Percentiles rank a stretch among this genome's conserved stretches.
Evolutionary conservation across 2,888 invertebrate genomes (phyloP).

Genomic region (Abrostola triplasia): DNA sequence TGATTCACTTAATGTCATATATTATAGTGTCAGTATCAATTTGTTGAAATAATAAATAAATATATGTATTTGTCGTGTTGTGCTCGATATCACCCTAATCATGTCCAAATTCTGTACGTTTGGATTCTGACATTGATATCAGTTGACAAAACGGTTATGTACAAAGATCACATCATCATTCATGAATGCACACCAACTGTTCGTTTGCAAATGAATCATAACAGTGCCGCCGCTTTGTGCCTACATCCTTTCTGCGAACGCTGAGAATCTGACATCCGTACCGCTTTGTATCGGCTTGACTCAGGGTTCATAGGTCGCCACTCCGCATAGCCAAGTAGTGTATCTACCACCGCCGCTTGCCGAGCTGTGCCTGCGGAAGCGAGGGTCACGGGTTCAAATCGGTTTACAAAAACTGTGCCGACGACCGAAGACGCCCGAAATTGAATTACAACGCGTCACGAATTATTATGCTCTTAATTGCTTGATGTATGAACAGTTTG

Average conservation of each 20-base stretch:
- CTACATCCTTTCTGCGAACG: conserved; percentile 63
- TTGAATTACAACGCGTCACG: conserved; percentile 64
- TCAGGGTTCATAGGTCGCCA: conserved; percentile 58
- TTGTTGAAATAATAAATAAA: too few species aligned
- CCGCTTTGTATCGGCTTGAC: conserved; percentile 42
- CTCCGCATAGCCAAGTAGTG: conserved; percentile 46
- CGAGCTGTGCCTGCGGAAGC: conserved; percentile 65
- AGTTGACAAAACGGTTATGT: conserved; percentile 27
- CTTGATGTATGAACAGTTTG: conserved; percentile 38
- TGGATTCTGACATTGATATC: background rate
- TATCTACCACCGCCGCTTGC: conserved; percentile 31
- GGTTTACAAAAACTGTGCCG: conserved; percentile 64
- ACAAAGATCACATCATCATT: conserved; percentile 47
- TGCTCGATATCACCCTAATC: background rate
- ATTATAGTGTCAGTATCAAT: too few species aligned
- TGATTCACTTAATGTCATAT: too few species aligned
- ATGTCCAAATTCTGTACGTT: background rate
- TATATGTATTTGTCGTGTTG: background rate
- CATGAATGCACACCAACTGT: conserved; percentile 50
- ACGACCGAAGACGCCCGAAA: conserved; percentile 60
- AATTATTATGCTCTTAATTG: conserved; percentile 49
- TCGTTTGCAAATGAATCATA: conserved; percentile 55
- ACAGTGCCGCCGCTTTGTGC: conserved; percentile 31
- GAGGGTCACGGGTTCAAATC: conserved; percentile 72
- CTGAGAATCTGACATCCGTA: conserved; percentile 43